A percentile compares a stretch with the other conserved stretches of the same genome.
These are phyloP conservation scores for Acrocephalus scirpaceus DNA, from an alignment of 2,797 vertebrate genomes.

Conservation along the genomic window DNA sequence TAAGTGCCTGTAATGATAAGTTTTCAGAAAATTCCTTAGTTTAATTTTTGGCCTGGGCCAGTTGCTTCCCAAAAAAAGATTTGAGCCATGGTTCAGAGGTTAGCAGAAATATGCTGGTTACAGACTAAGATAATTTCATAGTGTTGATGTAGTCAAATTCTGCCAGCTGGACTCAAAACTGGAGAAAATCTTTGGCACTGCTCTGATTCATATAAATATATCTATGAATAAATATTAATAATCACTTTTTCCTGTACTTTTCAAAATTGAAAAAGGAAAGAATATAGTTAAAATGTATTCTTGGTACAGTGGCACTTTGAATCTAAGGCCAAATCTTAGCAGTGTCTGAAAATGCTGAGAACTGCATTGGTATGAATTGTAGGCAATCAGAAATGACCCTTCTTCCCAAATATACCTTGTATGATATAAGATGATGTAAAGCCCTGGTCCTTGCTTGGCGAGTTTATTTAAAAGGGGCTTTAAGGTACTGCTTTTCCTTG, in stretches of 20 bases:
- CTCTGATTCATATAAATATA: not conserved
- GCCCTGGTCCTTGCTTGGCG: accelerated
- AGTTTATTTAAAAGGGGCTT: not conserved
- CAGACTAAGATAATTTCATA: not conserved
- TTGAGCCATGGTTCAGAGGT: not conserved
- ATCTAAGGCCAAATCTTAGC: not conserved
- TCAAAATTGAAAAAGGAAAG: not conserved
- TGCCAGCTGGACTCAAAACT: constrained; percentile 28
- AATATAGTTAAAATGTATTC: not conserved
- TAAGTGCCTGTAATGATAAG: not conserved
- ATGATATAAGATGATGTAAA: not conserved
- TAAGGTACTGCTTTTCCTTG: not conserved
- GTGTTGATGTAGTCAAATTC: not conserved
- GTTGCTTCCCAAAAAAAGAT: not conserved
- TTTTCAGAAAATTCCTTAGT: not conserved
- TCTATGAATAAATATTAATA: constrained; percentile 6
- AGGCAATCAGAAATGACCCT: not conserved
- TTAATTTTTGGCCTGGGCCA: not conserved
- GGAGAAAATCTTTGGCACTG: not conserved
- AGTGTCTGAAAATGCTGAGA: not conserved
- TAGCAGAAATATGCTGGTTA: not conserved
- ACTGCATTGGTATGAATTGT: not conserved
- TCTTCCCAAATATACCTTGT: not conserved
- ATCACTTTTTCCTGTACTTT: not conserved
- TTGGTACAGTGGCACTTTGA: not conserved